Conservation (phyloP, 2,113 vertebrate genomes). For the Mesoclemmys tuberculata region DNA sequence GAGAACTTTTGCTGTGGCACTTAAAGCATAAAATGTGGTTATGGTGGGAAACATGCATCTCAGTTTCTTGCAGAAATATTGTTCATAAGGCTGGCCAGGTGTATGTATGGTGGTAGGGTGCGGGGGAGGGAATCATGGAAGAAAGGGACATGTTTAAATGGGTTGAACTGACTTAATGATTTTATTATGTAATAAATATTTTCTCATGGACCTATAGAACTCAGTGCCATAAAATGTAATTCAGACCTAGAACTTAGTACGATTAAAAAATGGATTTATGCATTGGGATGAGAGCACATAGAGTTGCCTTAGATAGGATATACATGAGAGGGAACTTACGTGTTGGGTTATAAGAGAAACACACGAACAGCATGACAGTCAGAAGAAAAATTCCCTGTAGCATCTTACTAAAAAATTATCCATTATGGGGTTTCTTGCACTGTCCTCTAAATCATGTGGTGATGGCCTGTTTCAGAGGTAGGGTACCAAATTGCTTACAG, state of each 20-base stretch:
- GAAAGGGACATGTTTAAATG: not conserved
- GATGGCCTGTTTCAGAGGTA: not conserved
- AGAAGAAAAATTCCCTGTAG: not conserved
- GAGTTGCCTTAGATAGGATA: not conserved
- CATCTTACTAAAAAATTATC: not conserved
- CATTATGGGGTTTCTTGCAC: not conserved
- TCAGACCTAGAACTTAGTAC: not conserved
- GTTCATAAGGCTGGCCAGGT: not conserved
- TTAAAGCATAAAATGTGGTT: not conserved
- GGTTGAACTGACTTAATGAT: not conserved
- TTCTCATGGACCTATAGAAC: not conserved
- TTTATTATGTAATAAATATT: not conserved
- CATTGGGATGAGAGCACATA: not conserved
- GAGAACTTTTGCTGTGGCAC: not conserved
- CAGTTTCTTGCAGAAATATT: not conserved
- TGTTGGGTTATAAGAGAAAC: not conserved
- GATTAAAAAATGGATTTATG: not conserved
- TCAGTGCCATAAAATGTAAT: not conserved
- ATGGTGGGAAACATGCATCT: not conserved
- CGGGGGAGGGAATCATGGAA: not conserved
- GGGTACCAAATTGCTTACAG: not conserved
- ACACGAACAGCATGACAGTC: not conserved
- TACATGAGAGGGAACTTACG: not conserved
- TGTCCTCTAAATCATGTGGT: not conserved
- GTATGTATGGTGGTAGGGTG: fast-evolving